Conservation (phyloP, 2,888 invertebrate genomes). For the Drosophila yooni region DNA sequence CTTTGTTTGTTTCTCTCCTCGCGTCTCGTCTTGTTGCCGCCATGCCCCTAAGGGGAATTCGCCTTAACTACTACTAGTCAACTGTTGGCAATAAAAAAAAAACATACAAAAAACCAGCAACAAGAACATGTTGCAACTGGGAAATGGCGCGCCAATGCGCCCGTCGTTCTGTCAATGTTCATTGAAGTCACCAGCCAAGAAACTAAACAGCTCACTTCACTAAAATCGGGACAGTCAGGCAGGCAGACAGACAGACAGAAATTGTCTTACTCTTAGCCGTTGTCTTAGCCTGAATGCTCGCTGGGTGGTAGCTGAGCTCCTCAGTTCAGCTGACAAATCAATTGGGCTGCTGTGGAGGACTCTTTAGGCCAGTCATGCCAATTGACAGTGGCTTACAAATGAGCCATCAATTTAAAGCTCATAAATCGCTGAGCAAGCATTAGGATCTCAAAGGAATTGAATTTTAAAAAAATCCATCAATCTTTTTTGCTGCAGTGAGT, state of each 20-base stretch:
- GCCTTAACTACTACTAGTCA: constrained; percentile 56
- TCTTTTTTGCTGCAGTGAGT: constrained; percentile 33
- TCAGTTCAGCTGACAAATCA: constrained; percentile 66
- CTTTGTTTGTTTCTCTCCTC: constrained; percentile 68
- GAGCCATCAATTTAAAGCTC: constrained; percentile 62
- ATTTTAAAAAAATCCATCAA: constrained; percentile 44
- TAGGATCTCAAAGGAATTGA: constrained; percentile 3
- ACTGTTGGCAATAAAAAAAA: constrained; percentile 14
- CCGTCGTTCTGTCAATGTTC: constrained; percentile 71
- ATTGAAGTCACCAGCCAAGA: constrained; percentile 51
- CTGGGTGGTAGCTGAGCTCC: constrained; percentile 46
- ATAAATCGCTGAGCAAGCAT: constrained; percentile 56
- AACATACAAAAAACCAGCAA: not conserved
- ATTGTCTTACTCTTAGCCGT: constrained; percentile 16
- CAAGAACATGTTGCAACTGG: constrained; percentile 14
- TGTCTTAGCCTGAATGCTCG: constrained; percentile 24
- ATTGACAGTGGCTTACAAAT: constrained; percentile 61
- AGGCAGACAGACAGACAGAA: constrained; percentile 15
- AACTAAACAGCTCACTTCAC: constrained; percentile 68
- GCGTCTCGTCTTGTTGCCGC: constrained; percentile 29
- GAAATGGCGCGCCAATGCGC: constrained; percentile 28
- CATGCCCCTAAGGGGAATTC: constrained; percentile 58
- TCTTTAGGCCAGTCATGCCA: constrained; percentile 45
- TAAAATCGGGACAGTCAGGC: constrained; percentile 28
- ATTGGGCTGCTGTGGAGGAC: constrained; percentile 39